Base-by-base conservation (phyloP, 2,113 vertebrate genomes). In the Mormyrus iriodes region DNA sequence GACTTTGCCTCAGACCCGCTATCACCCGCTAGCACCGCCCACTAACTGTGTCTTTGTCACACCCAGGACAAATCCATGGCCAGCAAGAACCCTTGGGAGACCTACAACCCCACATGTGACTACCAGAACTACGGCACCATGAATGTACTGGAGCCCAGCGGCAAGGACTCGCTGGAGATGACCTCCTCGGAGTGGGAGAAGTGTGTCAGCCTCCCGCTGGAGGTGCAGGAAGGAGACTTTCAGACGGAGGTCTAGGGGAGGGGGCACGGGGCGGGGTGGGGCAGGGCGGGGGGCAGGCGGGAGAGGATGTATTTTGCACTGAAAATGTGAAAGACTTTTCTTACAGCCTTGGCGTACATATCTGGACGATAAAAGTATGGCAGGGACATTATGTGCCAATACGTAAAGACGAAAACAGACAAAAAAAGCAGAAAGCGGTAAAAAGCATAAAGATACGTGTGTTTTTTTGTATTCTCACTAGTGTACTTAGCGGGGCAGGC, bases 81-180 rank as follows among this genome's bases (percentile, higher is more conserved):
- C 88, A 98, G 95, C 96, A 99, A 99, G 96, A 98, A 97, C 94
- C 97, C 98, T 69, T 99, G 98, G 98, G 98, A 99, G 94, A 98
- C 94, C 96, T 99, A 97, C 97, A 99, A 98, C 96, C 96, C 96
- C 93, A 96, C 98, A 92, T 97, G 97, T 91, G 98, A 99, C 94
- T 99, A 99, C 95, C 98, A 97, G 96, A 99, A 99, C 95, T 99
- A 99, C 91, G 97, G 98, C 95, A 98, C 98, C 91, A 98, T 99
- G 97, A 99, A 99, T 90, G 98, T 99, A 95, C 96, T 99, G 96
- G 97, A 99, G 92, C 95, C 98, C 94, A 96, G 97, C 94, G 94
- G 96, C 94, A 99, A 99, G 96, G 97, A 99, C 91, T 94, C 97
- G 93, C 96, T 99, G 96, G 98, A 99, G 97, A 97, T 99, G 96